Evolutionary conservation across 2,888 invertebrate genomes (phyloP), one percentile per base, ranked within the genome.

Genomic region (Leptodirus hochenwartii): DNA sequence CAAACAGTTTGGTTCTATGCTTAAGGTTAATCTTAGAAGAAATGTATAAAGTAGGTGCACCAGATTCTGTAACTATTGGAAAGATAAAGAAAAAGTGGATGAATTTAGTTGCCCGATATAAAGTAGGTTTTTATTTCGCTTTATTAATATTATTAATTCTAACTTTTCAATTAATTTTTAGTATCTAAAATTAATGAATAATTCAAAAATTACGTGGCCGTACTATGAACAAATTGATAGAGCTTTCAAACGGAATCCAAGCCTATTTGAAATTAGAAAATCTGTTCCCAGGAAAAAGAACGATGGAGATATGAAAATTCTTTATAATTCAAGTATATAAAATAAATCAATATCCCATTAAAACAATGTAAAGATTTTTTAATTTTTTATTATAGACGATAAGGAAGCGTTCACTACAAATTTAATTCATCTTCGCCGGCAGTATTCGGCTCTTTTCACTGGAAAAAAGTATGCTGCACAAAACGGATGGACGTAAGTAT

Each of bases 1-100:
- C n/a, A 20, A 8, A 20, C 6, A 8, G n/a, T 6, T 20, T 16
- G 11, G 15, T 29, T 9, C 13, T 17, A 17, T 25, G 17, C 38
- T 40, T 20, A 25, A 43, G 43, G 29, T 34, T 38, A 17, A 42
- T 44, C 20, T 39, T 40, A 25, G 36, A 40, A 9, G 45, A 45
- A 32, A 34, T 45, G 30, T 37, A 38, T 25, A 42, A 43, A 20
- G 34, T 41, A 4, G 45, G 43, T 4, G 45, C 44, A 9, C 45
- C 45, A 4, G 29, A 40, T 15, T 41, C 39, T 28, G 38, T 45
- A n/a, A 40, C 45, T n/a, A 36, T 43, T 10, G 37, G 37, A 5
- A 45, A 43, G 31, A 44, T 45, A 30, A 45, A 45, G 32, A 45
- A 45, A 37, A 45, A 45, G 28, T 45, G 45, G 45, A 45, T 45